Evolutionary conservation across 1,140 invertebrate species (phyloP).

Genomic region (Periplaneta americana): DNA sequence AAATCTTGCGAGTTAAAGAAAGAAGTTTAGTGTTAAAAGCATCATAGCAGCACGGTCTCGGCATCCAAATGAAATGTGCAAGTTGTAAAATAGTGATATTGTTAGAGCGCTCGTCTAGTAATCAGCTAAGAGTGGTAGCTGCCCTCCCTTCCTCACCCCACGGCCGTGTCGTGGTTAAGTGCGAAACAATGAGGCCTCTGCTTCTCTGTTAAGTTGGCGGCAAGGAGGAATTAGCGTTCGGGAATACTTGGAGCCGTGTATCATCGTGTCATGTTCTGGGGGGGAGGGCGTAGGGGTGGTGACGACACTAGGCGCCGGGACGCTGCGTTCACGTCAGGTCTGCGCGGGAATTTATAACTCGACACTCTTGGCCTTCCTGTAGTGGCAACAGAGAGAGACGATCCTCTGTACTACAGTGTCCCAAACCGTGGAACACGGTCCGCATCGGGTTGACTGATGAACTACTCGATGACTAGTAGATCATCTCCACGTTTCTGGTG

Average conservation of each 20-base stretch:
- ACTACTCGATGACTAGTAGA: too few relatives aligned
- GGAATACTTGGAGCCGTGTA: neutral
- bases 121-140: neutral
- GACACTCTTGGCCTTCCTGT: neutral
- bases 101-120: neutral
- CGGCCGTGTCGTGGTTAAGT: too few relatives aligned
- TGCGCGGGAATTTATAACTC: neutral
- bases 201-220: too few relatives aligned
- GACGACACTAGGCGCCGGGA: neutral
- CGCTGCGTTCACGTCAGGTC: neutral
- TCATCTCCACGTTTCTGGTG: too few relatives aligned
- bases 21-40: too few relatives aligned
- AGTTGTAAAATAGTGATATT: too few relatives aligned
- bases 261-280: neutral
- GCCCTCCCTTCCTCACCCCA: too few relatives aligned
- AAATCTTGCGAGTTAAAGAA: neutral
- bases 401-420: neutral
- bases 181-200: neutral
- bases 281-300: neutral
- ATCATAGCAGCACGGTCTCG: too few relatives aligned
- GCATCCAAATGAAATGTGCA: too few relatives aligned
- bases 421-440: too few relatives aligned
- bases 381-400: too few relatives aligned
- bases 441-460: too few relatives aligned
- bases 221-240: neutral